These are phyloP conservation scores for Aptenodytes forsteri DNA, from an alignment of 2,113 vertebrate species.

Conservation along the genomic window DNA sequence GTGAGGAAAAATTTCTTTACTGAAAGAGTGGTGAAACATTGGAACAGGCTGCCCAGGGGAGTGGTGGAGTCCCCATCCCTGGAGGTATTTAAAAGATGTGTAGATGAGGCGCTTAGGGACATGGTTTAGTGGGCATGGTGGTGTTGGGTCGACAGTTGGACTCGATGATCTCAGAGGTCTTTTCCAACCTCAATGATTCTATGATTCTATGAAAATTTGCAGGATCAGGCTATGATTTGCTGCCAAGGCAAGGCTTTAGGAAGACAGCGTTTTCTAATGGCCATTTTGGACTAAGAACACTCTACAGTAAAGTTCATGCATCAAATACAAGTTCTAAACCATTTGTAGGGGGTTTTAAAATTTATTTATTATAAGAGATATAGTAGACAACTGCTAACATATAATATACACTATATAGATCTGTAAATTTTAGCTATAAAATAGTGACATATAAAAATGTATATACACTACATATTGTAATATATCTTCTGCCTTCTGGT, in stretches of 20 bases:
- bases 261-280: not conserved
- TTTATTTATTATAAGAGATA: not conserved
- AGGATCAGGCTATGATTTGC: not conserved
- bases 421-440: not conserved
- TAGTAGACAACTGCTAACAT: not conserved
- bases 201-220: not conserved
- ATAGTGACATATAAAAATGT: not conserved
- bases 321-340: not conserved
- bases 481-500: not conserved
- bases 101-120: no score
- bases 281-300: not conserved
- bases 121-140: no score
- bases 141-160: no score
- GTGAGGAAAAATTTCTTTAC: no score
- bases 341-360: rapidly evolving
- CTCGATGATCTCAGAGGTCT: no score
- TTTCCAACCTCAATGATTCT: no score
- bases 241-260: not conserved
- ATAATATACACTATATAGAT: not conserved
- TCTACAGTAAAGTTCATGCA: not conserved
- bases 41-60: no score
- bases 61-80: no score
- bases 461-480: not conserved
- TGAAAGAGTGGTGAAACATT: no score
- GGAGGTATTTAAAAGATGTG: no score